A percentile compares a stretch with the other conserved stretches of the same genome.
These are phyloP conservation scores for Proisotoma minuta DNA, from an alignment of 2,888 invertebrate species.

Conservation along the genomic window DNA sequence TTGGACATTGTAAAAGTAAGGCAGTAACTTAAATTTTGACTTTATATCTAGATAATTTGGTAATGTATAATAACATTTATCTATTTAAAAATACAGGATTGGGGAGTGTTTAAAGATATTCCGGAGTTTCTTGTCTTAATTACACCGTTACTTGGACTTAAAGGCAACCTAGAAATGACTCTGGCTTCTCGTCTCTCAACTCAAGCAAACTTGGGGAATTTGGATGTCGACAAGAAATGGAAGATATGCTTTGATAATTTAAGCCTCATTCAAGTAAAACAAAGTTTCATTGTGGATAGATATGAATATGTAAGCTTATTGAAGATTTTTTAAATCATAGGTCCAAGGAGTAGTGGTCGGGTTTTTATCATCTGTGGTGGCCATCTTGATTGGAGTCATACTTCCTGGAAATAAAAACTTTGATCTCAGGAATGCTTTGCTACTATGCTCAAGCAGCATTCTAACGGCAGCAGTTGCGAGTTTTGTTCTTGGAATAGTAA, in stretches of 20 bases:
- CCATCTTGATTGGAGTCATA: conserved; percentile 62
- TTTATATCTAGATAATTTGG: background rate
- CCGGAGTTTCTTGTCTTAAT: conserved; percentile 70
- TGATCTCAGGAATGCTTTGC: conserved; percentile 62
- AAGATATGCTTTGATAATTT: conserved; percentile 68
- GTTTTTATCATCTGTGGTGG: conserved; percentile 65
- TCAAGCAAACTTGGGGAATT: conserved; percentile 71
- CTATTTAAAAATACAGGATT: conserved; percentile 56
- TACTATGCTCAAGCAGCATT: conserved; percentile 68
- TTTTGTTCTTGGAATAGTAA: conserved; percentile 65
- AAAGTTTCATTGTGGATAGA: background rate
- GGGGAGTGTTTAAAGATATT: conserved; percentile 65
- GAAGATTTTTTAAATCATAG: conserved; percentile 49
- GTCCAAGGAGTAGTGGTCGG: conserved; percentile 69
- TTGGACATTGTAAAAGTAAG: conserved; percentile 73
- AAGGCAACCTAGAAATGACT: conserved; percentile 86
- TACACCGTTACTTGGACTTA: conserved; percentile 81
- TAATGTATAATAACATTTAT: background rate
- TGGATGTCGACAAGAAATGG: conserved; percentile 63
- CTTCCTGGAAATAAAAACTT: conserved; percentile 58
- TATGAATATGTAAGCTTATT: background rate
- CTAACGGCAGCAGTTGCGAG: conserved; percentile 72
- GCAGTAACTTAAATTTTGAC: conserved; percentile 1
- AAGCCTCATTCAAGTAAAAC: conserved; percentile 64
- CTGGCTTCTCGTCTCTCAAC: conserved; percentile 85